A percentile compares a stretch with the other conserved stretches of the same genome.
Evolutionary conservation across 2,113 vertebrate species (phyloP).

Genomic region (Lates calcarifer): DNA sequence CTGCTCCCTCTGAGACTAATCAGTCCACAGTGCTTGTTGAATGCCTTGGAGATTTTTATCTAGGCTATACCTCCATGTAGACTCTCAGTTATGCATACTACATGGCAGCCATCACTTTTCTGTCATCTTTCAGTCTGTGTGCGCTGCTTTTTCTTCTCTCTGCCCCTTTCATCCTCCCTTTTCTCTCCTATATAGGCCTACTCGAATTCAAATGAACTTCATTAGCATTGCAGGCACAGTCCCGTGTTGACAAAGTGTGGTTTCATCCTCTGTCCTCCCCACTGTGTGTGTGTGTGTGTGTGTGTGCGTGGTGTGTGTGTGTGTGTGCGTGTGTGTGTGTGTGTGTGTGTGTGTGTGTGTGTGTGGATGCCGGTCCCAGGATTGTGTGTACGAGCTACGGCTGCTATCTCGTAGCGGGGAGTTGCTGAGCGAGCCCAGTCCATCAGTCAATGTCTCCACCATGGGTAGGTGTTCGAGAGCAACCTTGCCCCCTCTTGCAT

Average conservation of each 20-base stretch:
- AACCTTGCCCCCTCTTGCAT: constrained; percentile 45
- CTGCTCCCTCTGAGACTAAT: constrained; percentile 56
- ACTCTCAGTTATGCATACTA: constrained; percentile 49
- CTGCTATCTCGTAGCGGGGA: constrained; percentile 91
- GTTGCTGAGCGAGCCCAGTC: constrained; percentile 93
- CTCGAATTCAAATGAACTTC: constrained; percentile 78
- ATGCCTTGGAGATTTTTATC: constrained; percentile 49
- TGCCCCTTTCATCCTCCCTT: constrained; percentile 41
- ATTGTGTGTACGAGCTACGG: constrained; percentile 92
- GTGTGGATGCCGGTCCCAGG: constrained; percentile 78
- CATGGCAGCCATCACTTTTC: constrained; percentile 59
- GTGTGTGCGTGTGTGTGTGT: constrained; percentile 57
- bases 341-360: constrained; percentile 53
- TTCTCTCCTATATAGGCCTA: constrained; percentile 50
- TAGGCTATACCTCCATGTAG: constrained; percentile 25
- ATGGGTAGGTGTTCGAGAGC: constrained; percentile 84
- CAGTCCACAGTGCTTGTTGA: constrained; percentile 41
- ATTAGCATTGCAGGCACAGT: constrained; percentile 81
- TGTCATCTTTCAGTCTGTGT: constrained; percentile 56
- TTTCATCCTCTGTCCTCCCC: constrained; percentile 75
- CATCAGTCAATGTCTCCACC: constrained; percentile 93
- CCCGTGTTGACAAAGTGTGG: constrained; percentile 81
- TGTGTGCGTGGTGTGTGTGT: constrained; percentile 50
- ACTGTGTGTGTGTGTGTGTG: constrained; percentile 49
- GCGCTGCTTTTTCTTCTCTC: constrained; percentile 17